phyloP scores from a whole-genome alignment of 2,888 invertebrate species.

The Resseliella maxima region DNA sequence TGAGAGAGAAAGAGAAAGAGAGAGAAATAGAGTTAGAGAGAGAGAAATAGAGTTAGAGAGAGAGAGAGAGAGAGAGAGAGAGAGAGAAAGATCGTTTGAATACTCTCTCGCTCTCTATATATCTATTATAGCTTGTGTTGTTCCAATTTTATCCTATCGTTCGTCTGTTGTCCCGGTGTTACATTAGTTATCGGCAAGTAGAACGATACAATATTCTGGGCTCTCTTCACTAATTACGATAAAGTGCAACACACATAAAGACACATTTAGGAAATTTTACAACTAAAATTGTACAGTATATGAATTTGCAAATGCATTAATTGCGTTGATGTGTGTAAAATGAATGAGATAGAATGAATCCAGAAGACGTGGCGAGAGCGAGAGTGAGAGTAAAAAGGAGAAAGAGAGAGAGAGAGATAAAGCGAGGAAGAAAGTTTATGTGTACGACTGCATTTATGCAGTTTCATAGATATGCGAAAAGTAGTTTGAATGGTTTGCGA shows the following conservation, averaged over 20 bases:
- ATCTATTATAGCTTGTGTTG: constrained; percentile 7
- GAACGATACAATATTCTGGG: not conserved
- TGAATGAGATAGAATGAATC: too few species aligned
- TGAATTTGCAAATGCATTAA: not conserved
- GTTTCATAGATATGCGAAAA: not conserved
- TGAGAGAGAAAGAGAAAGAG: not conserved
- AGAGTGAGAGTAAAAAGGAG: too few species aligned
- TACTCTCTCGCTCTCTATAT: not conserved
- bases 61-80: not conserved
- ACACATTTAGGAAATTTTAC: not conserved
- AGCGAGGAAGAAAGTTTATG: too few species aligned
- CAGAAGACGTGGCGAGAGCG: too few species aligned
- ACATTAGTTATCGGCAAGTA: not conserved
- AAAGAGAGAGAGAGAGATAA: too few species aligned
- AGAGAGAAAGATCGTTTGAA: constrained; percentile 8
- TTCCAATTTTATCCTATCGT: not conserved
- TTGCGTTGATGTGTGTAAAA: too few species aligned
- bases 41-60: not conserved
- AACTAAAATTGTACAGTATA: not conserved
- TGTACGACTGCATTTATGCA: not conserved
- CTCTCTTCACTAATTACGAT: constrained; percentile 33
- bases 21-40: not conserved
- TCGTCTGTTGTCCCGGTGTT: not conserved
- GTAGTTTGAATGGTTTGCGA: constrained; percentile 28
- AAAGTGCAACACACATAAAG: constrained; percentile 26